These are phyloP conservation scores for Cabera pusaria DNA, from an alignment of 2,888 invertebrate genomes.

Conservation along the genomic window DNA sequence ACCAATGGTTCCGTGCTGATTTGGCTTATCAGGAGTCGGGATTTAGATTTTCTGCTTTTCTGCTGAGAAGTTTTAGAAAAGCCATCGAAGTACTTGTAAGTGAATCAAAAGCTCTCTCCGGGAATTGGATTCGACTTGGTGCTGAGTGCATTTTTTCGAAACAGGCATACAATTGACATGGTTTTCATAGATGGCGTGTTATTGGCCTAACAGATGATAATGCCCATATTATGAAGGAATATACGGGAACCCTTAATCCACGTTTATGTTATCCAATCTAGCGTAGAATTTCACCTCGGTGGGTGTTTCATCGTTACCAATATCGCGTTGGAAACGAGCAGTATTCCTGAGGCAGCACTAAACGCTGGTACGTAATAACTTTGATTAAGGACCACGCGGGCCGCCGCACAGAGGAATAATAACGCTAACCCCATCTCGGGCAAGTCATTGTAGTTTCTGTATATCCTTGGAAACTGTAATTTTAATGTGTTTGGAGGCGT, in stretches of 20 bases:
- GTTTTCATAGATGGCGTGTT: too few species aligned
- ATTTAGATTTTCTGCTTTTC: too few species aligned
- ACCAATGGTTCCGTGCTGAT: neutral
- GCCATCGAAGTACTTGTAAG: too few species aligned
- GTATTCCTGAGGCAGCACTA: slow-evolving; percentile 50
- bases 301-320: slow-evolving; percentile 39
- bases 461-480: slow-evolving; percentile 78
- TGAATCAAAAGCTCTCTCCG: too few species aligned
- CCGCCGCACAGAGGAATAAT: slow-evolving; percentile 74
- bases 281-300: slow-evolving; percentile 23
- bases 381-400: slow-evolving; percentile 69
- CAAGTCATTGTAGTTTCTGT: slow-evolving; percentile 67
- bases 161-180: too few species aligned
- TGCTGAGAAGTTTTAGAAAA: too few species aligned
- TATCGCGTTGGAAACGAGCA: slow-evolving; percentile 45
- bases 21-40: too few species aligned
- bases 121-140: too few species aligned
- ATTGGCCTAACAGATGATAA: too few species aligned
- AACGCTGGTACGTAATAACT: slow-evolving; percentile 66
- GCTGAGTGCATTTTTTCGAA: too few species aligned
- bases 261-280: slow-evolving; percentile 21
- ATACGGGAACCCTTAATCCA: slow-evolving; percentile 10
- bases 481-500: slow-evolving; percentile 76
- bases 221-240: too few species aligned
- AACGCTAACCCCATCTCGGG: slow-evolving; percentile 67